Evolutionary conservation across 2,888 invertebrate genomes (phyloP), one percentile per base, ranked within the genome.

Genomic region (Tenthredo amoena): DNA sequence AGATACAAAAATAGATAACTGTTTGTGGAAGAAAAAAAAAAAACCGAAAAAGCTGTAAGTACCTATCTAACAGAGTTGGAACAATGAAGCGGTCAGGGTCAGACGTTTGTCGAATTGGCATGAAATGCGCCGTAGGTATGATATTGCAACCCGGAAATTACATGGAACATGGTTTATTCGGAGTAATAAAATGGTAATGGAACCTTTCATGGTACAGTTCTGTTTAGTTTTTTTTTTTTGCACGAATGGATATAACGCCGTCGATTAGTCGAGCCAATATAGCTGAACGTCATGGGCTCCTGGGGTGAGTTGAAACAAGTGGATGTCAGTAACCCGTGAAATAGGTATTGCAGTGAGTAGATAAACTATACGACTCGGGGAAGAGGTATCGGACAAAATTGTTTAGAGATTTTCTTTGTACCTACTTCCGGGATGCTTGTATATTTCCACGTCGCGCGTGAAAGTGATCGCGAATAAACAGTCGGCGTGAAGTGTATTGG

Each of bases 381-480:
- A 76, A 50, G 34, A 34, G 15, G 18, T 50, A 26, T 62, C 21
- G 10, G 10, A 37, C 26, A 26, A 77, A 77, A 55, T 55, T 31
- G 74, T 68, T 18, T 26, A 74, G 0, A n/a, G 34, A 65, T 65
- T 9, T 72, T 1, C 15, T 18, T 31, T 58, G 34, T 37, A 58
- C 82, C 43, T 37, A 58, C 82, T 65, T 65, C 68, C 47, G 62
- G 34, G 68, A 82, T 83, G 18, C 83, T 31, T 68, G 68, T 55
- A 55, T 55, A 50, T 65, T 26, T 31, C n/a, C 43, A 62, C 50
- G 40, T 12, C 18, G 26, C 31, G 65, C 50, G 83, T 83, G 83
- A 83, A 83, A 83, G 83, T 83, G 82, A 83, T 83, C 68, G 65
- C 31, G 31, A 5, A 31, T 58, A 15, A 37, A 15, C 9, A 77